These are phyloP conservation scores for Panzeria rudis DNA, from an alignment of 2,888 invertebrate genomes.

Conservation along the genomic window DNA sequence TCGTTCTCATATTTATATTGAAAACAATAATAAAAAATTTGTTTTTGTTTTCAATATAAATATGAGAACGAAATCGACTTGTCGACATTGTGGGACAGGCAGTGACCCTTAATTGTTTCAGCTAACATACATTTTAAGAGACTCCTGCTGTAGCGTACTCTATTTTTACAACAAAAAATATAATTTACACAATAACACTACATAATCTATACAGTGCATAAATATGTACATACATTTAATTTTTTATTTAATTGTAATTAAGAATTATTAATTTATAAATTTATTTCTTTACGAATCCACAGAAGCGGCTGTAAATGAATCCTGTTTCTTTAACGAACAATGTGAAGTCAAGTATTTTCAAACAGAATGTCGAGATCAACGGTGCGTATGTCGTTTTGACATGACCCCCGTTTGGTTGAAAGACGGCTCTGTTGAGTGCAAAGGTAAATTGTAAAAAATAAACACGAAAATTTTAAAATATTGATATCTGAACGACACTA, in stretches of 20 bases:
- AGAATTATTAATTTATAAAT: not conserved
- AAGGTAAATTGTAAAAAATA: conserved; percentile 86
- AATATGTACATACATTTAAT: no score
- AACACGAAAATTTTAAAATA: not conserved
- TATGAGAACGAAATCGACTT: no score
- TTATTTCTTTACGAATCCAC: conserved; percentile 13
- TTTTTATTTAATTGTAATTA: not conserved
- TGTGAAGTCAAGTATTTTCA: conserved; percentile 89
- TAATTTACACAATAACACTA: no score
- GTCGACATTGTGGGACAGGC: no score
- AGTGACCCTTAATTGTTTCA: no score
- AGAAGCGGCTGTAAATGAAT: conserved; percentile 92
- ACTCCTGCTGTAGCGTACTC: no score
- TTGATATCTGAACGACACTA: not conserved
- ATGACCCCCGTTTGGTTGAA: conserved; percentile 88
- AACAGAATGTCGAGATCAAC: conserved; percentile 91
- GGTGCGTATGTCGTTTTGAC: conserved; percentile 92
- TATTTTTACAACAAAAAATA: no score
- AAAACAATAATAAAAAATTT: no score
- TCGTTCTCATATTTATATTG: no score
- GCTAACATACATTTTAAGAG: no score
- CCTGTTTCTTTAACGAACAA: conserved; percentile 93
- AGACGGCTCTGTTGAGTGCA: conserved; percentile 90
- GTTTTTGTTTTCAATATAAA: no score
- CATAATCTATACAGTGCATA: no score